Evolutionary conservation across 2,113 vertebrate species (phyloP), one percentile per base, ranked within the genome.

Genomic region (Neotragus pygmaeus): DNA sequence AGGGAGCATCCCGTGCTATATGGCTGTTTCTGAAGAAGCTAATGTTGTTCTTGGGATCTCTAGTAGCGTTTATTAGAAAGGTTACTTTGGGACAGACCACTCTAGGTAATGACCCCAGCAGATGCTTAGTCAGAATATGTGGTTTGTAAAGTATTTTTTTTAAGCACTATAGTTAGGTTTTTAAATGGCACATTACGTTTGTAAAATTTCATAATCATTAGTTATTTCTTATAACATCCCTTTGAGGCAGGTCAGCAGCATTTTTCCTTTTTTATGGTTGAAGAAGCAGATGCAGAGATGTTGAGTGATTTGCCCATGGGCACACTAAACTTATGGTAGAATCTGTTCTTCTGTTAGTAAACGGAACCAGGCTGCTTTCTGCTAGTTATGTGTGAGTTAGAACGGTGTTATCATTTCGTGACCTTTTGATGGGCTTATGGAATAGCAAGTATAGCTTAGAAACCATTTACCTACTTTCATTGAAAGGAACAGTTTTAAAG

Each of bases 231-330:
- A 92, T 4, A 88, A 66, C 6, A 51, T 90, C 57, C 55, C 86
- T 94, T 78, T 95, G 89, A 95, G 91, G 70, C 83, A 94, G 81
- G 86, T 92, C 85, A 94, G 66, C 43, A 94, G 62, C 77, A 58
- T 95, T 97, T 97, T 90, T 77, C 58, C 53, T 51, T 95, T 97
- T 88, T 91, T 82, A 88, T 94, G 88, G 58, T 81, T 96, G 55
- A 92, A 95, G 91, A 96, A 95, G 51, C 88, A 96, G 77, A 87
- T 96, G 84, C 36, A 92, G 27, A 90, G 87, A 94, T 84, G 47
- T 53, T 89, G 62, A 97, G 92, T 92, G 87, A 95, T 98, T 73
- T 97, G 94, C 58, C 83, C 47, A 88, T 3, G 90, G 96, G 95
- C 45, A 83, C 88, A 89, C 43, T 93, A 64, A 93, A 88, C 43